These are phyloP conservation scores for Gymnocheta viridis DNA, from an alignment of 2,888 invertebrate genomes.

Conservation along the genomic window DNA sequence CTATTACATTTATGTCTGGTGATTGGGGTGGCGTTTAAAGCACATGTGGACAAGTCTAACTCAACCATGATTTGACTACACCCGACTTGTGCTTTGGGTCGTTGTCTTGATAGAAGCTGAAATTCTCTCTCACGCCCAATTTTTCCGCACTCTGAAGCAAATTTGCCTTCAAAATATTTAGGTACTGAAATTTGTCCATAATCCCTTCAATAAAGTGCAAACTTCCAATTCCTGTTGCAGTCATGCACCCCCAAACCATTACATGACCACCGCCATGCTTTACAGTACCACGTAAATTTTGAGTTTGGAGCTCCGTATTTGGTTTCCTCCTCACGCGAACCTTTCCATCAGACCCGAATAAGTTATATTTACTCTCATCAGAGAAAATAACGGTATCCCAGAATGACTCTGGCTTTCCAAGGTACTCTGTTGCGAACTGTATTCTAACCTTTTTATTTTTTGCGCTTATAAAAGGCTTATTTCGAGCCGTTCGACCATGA, in stretches of 20 bases:
- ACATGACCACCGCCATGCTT: conserved; percentile 23
- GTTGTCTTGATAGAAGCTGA: conserved; percentile 23
- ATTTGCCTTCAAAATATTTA: conserved; percentile 20
- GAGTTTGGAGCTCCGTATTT: conserved; percentile 18
- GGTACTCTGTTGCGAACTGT: neutral
- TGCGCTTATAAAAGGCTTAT: neutral
- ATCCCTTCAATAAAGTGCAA: neutral
- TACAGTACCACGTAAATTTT: conserved; percentile 21
- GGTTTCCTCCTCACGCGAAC: neutral
- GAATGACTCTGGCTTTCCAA: neutral
- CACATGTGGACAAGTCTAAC: conserved; percentile 8
- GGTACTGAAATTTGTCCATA: neutral
- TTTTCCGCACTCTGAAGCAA: conserved; percentile 25
- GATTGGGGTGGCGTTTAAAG: conserved; percentile 1
- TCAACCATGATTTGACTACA: neutral
- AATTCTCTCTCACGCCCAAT: conserved; percentile 9
- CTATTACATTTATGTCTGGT: conserved; percentile 6
- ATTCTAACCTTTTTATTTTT: neutral
- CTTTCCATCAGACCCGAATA: conserved; percentile 14
- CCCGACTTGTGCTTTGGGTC: conserved; percentile 25
- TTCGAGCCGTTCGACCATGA: neutral
- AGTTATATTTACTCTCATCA: neutral
- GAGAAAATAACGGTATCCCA: too few species aligned
- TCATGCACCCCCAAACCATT: neutral
- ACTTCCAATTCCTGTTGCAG: conserved; percentile 11